Percentiles rank a stretch among this genome's conserved stretches.
Conservation (phyloP, 2,113 vertebrate genomes). For the Psilopsiagon aymara region DNA sequence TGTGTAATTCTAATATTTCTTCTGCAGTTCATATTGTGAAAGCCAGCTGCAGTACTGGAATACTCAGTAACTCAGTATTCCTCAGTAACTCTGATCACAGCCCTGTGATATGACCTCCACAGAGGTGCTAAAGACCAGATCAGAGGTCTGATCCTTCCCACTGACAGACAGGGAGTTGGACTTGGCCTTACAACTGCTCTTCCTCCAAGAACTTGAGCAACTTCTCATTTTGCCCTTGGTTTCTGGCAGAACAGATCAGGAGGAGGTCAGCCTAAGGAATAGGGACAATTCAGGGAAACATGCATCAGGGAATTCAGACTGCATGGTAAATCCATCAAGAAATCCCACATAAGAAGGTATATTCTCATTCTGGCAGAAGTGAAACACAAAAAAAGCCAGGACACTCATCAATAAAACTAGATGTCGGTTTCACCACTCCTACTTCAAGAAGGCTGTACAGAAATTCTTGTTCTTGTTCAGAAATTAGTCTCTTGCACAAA, state of each 20-base stretch:
- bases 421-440: not conserved
- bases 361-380: not conserved
- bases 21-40: not conserved
- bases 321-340: not conserved
- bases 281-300: not conserved
- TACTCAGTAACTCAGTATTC: not conserved
- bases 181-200: not conserved
- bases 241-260: not conserved
- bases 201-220: not conserved
- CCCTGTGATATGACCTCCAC: rapidly evolving
- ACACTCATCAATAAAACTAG: not conserved
- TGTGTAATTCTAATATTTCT: not conserved
- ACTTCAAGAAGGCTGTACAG: not conserved
- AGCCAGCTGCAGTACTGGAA: not conserved
- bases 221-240: not conserved
- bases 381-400: not conserved
- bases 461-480: not conserved
- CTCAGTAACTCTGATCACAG: rapidly evolving
- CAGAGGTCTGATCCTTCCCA: not conserved
- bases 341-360: not conserved
- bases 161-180: not conserved
- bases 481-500: not conserved
- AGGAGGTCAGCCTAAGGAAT: not conserved
- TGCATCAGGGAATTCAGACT: not conserved
- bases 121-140: rapidly evolving